Evolutionary conservation across 2,888 invertebrate species (phyloP).

Genomic region (Acronicta alni): DNA sequence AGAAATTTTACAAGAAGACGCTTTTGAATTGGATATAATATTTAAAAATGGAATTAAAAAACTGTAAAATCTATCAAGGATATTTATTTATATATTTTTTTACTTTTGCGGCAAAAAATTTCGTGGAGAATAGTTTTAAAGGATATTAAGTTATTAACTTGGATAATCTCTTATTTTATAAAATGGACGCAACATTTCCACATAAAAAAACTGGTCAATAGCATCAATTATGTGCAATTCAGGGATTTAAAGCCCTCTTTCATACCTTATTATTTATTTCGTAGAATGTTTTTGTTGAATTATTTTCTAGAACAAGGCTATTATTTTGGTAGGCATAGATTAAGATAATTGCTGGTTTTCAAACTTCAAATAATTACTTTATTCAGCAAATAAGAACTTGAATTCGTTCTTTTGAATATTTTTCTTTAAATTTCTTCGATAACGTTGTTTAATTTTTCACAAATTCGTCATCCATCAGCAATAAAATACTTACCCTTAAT

Average conservation of each 20-base stretch:
- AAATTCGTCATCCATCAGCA: too few species aligned
- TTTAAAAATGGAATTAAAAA: too few species aligned
- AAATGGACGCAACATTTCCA: constrained; percentile 26
- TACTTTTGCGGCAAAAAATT: background rate
- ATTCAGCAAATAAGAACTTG: too few species aligned
- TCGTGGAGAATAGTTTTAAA: constrained; percentile 6
- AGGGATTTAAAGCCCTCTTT: constrained; percentile 6
- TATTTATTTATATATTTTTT: background rate
- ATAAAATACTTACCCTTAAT: too few species aligned
- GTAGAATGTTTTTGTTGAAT: background rate
- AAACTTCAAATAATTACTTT: too few species aligned
- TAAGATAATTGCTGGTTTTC: background rate
- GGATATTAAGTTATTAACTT: constrained; percentile 37
- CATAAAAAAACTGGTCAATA: constrained; percentile 24
- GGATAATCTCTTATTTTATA: constrained; percentile 7
- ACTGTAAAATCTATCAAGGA: too few species aligned
- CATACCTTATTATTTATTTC: background rate
- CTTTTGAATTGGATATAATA: too few species aligned
- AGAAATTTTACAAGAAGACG: too few species aligned
- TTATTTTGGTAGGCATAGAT: background rate
- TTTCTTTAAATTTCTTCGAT: too few species aligned
- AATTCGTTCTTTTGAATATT: too few species aligned
- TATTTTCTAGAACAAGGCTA: background rate
- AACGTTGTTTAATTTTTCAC: too few species aligned
- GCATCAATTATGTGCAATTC: constrained; percentile 8